Evolutionary conservation across 2,797 vertebrate species (phyloP), one percentile per base, ranked within the genome.

Genomic region (Leucoraja ocellata): DNA sequence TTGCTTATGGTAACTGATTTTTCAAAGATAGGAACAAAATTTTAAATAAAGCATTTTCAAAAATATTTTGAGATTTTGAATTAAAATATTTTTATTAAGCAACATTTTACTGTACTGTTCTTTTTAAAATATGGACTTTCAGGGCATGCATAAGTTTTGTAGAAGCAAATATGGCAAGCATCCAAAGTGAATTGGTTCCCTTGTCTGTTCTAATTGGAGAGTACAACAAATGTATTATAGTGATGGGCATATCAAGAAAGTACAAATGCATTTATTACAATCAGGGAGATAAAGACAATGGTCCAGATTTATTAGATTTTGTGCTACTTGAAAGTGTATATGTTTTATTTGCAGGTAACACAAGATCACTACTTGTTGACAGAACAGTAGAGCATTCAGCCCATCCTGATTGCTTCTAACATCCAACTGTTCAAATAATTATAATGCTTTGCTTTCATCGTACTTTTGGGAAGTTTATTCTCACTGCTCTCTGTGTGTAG

Each of bases 1-100:
- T 46, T 54, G 23, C 39, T 8, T 54, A 9, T 39, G 10, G 76
- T 28, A 11, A 28, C 21, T 25, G 1, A 46, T 54, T 71, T 28
- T 91, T 54, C 39, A 46, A 88, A 71, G 65, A 25, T 71, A 25
- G 68, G 36, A 73, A 91, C 46, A 74, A 46, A 54, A 76, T 74
- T 88, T 54, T 54, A 76, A 92, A 4, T 36, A 74, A 92, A 54
- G 68, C 46, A 13, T 91, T 74, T 76, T 28, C 36, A 76, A n/a
- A 25, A 46, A 28, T 9, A 73, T 74, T 91, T 25, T 21, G 11
- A 1, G 16, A 91, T 73, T 39, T 10, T 91, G 73, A 23, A 21
- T 73, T 71, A 91, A 36, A 10, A 36, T 68, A 92, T n/a, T 73
- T 54, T 63, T 76, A 92, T 46, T 92, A 25, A 92, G 73, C 54